A percentile compares a stretch with the other conserved stretches of the same genome.
Conservation (phyloP, 2,888 invertebrate genomes). For the Apodemia duryi region DNA sequence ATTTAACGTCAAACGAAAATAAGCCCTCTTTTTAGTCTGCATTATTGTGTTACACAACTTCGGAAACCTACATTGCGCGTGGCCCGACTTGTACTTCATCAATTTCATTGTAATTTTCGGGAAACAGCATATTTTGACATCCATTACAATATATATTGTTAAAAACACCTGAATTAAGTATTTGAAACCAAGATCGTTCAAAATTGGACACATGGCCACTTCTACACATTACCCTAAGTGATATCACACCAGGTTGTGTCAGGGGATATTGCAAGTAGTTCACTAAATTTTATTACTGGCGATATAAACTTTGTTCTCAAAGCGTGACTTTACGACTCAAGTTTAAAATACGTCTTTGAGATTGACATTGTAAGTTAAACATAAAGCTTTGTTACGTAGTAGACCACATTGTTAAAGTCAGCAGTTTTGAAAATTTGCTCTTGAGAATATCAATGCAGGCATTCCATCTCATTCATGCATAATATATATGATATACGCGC, state of each 20-base stretch:
- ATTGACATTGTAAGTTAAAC: constrained; percentile 5
- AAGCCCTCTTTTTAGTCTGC: too few species aligned
- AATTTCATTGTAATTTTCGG: too few species aligned
- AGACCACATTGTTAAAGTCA: not conserved
- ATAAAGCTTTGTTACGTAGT: not conserved
- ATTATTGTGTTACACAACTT: too few species aligned
- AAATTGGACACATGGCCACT: too few species aligned
- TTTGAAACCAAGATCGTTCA: too few species aligned
- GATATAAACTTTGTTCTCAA: not conserved
- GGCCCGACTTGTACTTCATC: too few species aligned
- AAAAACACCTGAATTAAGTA: too few species aligned
- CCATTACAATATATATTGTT: too few species aligned
- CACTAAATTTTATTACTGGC: not conserved
- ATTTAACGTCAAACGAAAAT: too few species aligned
- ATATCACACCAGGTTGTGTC: not conserved
- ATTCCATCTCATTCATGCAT: not conserved
- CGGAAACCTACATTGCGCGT: too few species aligned
- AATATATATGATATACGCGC: too few species aligned
- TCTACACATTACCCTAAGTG: not conserved
- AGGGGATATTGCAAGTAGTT: not conserved
- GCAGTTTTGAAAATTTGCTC: not conserved
- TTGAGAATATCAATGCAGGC: not conserved
- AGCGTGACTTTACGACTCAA: not conserved
- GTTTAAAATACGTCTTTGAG: constrained; percentile 8
- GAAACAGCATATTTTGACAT: too few species aligned